Evolutionary conservation across 2,797 vertebrate species (phyloP), one percentile per base, ranked within the genome.

Genomic region (Nasua narica): DNA sequence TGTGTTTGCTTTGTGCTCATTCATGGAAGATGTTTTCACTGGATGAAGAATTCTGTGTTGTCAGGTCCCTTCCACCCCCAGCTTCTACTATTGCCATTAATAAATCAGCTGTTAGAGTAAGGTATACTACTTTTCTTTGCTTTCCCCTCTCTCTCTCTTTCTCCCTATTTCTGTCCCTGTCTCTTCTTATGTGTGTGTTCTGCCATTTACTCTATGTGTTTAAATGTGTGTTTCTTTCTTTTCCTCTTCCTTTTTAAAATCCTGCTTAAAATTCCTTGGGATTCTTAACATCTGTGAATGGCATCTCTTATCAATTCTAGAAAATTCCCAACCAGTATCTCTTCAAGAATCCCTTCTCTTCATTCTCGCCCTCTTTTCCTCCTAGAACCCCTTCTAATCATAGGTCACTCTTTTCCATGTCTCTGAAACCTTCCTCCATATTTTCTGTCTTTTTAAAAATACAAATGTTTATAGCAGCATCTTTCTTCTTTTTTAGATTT

Each of bases 21-120:
- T 78, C 56, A 56, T 74, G 18, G 43, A 86, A 90, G 25, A 56
- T 54, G 85, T 72, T 91, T 82, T 85, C 4, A 5, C 83, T 37
- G 3, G 62, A 54, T 72, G 85, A 91, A 58, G 58, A 96, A 93
- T 88, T 93, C 87, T 93, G n/a, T n/a, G 65, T 76, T 85, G 78
- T 96, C 48, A 78, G 60, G 14, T 85, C 46, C 37, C 43, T 54
- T 43, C 40, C 35, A 18, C 54, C 46, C 58, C 8, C 27, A 62
- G 54, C 13, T 81, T 89, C 90, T 89, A 3, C 72, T 83, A 67
- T 62, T 93, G 50, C 60, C 23, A 3, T 35, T 96, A 67, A 50
- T 60, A 43, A 86, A 65, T 72, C 13, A 29, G 46, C n/a, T 77
- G 37, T 93, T 91, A 78, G 35, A 78, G 29, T 91, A 83, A 86